Conservation (phyloP, 1,140 invertebrate species). For the Proctacanthus coquilletti region DNA sequence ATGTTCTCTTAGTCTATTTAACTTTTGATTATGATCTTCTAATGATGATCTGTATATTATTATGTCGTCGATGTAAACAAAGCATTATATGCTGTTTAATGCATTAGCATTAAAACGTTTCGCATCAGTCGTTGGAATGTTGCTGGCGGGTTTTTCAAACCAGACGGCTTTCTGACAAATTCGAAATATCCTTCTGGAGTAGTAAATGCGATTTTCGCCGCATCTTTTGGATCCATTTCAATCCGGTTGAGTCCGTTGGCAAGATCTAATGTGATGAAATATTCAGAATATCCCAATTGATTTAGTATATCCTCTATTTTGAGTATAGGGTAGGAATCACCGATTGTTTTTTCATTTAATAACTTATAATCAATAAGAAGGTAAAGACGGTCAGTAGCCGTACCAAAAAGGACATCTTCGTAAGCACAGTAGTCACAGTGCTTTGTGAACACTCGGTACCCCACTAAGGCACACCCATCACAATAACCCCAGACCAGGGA, state of each 20-base stretch:
- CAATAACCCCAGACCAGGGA: too few relatives aligned
- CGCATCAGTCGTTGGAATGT: constrained; percentile 8
- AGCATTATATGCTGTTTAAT: background rate
- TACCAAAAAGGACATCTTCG: too few relatives aligned
- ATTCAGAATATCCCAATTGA: background rate
- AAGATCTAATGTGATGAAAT: constrained; percentile 8
- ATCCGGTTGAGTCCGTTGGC: too few relatives aligned
- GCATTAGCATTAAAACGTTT: background rate
- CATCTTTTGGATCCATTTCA: constrained; percentile 8
- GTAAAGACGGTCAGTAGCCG: too few relatives aligned
- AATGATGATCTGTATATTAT: background rate
- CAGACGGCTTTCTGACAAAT: constrained; percentile 8
- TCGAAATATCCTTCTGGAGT: constrained; percentile 4
- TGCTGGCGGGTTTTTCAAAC: constrained; percentile 7
- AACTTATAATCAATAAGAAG: constrained; percentile 11
- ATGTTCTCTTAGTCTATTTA: constrained; percentile 15
- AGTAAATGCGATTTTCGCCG: constrained; percentile 5
- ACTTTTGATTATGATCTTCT: background rate
- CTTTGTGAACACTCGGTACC: too few relatives aligned
- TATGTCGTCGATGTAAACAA: background rate
- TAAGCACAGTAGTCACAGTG: too few relatives aligned
- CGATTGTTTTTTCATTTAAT: constrained; percentile 11
- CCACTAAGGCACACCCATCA: too few relatives aligned
- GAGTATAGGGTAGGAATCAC: constrained; percentile 10
- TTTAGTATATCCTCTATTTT: constrained; percentile 9